These are phyloP conservation scores for Daphoenositta chrysoptera DNA, from an alignment of 2,113 vertebrate species.

Conservation along the genomic window DNA sequence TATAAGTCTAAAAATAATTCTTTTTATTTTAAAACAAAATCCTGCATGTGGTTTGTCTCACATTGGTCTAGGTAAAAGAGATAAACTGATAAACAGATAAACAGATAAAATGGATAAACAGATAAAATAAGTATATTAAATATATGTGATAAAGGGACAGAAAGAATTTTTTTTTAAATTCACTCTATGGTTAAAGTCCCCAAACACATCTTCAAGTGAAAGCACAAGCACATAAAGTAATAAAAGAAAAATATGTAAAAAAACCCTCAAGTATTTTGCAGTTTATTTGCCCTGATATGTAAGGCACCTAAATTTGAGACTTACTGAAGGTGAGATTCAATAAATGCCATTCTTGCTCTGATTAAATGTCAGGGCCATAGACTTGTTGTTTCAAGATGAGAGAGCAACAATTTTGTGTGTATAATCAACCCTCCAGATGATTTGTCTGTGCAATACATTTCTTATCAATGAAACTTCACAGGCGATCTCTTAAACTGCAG, in stretches of 20 bases:
- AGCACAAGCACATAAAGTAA: neutral
- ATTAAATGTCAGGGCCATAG: constrained; percentile 65
- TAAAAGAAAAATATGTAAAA: neutral
- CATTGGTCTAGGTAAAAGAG: neutral
- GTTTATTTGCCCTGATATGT: neutral
- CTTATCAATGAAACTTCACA: neutral
- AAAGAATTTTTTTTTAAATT: neutral
- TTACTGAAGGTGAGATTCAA: constrained; percentile 39
- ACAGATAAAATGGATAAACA: neutral
- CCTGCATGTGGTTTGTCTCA: neutral
- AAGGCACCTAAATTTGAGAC: constrained; percentile 16
- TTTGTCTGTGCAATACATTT: neutral
- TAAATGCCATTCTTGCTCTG: constrained; percentile 49
- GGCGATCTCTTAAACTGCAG: neutral
- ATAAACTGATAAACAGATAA: neutral
- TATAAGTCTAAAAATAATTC: neutral
- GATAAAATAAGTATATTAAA: neutral
- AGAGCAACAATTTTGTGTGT: constrained; percentile 22
- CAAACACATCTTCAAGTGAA: constrained; percentile 10
- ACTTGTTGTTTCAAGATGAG: constrained; percentile 47
- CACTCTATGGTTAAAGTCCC: neutral
- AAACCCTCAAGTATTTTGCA: neutral
- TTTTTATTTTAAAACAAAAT: neutral
- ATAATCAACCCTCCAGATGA: constrained; percentile 5
- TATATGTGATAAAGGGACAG: neutral